Percentiles rank a stretch among this genome's conserved stretches.
phyloP scores from a whole-genome alignment of 2,888 invertebrate species.

The Lithophane ornitopus region DNA sequence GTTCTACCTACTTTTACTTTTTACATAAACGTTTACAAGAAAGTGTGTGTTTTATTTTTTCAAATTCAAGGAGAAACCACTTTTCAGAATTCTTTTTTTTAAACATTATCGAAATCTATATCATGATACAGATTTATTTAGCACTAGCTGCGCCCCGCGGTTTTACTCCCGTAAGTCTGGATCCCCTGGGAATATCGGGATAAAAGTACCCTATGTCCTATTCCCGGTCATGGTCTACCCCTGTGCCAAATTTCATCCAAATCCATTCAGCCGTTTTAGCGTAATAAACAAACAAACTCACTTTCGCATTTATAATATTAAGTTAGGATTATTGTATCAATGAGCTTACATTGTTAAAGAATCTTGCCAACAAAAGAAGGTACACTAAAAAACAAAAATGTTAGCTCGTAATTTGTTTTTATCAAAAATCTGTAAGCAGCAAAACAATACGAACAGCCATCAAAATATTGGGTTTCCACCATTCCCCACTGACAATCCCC shows the following conservation, averaged over 20 bases:
- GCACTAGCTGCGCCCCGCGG: no score
- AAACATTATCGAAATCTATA: background rate
- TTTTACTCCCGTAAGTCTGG: no score
- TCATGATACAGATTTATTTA: background rate
- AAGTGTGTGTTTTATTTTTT: conserved; percentile 10
- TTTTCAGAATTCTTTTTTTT: background rate
- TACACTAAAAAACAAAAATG: background rate
- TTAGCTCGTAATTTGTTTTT: conserved; percentile 34
- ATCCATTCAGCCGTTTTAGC: no score
- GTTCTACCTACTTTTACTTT: conserved; percentile 42
- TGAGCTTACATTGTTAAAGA: background rate
- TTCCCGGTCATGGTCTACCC: no score
- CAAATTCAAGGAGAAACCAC: background rate
- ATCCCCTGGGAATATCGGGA: no score
- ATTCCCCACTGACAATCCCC: no score
- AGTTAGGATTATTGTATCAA: no score
- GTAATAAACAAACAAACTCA: no score
- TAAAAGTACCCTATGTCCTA: no score
- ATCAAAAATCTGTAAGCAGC: conserved; percentile 49
- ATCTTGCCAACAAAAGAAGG: background rate
- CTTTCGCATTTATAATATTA: no score
- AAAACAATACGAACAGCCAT: conserved; percentile 53
- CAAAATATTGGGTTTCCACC: no score
- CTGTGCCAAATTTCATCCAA: no score
- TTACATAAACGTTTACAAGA: conserved; percentile 20